Evolutionary conservation across 53 echinoderm and acorn worm species (phyloP), one percentile per base, ranked within the genome.

Genomic region (Paracentrotus lividus): DNA sequence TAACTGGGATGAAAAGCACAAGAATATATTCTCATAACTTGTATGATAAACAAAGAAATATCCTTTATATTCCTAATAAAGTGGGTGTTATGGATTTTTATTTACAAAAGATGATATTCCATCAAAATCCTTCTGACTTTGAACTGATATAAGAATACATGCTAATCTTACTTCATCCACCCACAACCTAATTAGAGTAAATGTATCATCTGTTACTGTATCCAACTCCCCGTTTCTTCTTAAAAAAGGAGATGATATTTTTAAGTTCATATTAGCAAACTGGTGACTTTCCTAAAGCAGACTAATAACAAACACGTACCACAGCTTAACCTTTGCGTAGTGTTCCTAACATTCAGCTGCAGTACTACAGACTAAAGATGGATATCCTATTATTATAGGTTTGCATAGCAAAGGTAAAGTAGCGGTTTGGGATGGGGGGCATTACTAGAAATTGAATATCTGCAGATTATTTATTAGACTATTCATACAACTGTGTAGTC

Each of bases 241-340:
- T 0, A 27, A 26, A 49, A 47, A 81, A 23, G 10, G 18, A 20
- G 47, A 81, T n/a, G 81, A 47, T 36, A 14, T 42, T 64, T 31
- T 16, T 18, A 20, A 26, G 10, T 18, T 40, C 12, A 20, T 20
- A n/a, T 23, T 77, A n/a, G 45, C 47, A 8, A 47, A 47, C 15
- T 57, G 4, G 57, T 57, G 57, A 20, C 57, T 57, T 72, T 40
- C n/a, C n/a, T n/a, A n/a, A n/a, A n/a, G 72, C 20, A 72, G 38
- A 72, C 14, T 18, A 38, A 81, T 81, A 47, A 45, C 26, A 16
- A 81, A 81, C 81, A 81, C 81, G 81, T 81, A 45, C 12, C 14
- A 27, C 26, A 81, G 81, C 81, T 81, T 81, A 81, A 81, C 81
- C 81, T 81, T 81, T 81, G 45, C 0, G n/a, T 3, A 81, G 20